Conservation (phyloP, 2,797 vertebrate species). For the Helostoma temminkii region DNA sequence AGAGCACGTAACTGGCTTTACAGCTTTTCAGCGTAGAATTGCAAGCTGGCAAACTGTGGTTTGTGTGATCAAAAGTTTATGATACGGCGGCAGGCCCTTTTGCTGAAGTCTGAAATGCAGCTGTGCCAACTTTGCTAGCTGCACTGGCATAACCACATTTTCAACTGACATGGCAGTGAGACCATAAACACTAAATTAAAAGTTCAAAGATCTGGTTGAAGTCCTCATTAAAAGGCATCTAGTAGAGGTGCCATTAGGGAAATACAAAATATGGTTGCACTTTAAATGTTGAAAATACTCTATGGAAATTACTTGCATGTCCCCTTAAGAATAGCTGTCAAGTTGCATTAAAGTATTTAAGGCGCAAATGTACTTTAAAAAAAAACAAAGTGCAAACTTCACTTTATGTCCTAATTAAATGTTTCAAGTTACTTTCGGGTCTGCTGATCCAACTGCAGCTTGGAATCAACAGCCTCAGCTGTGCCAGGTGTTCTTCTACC, state of each 20-base stretch:
- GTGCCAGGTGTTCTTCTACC: slow-evolving; percentile 16
- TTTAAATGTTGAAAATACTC: slow-evolving; percentile 26
- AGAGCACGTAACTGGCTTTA: slow-evolving; percentile 13
- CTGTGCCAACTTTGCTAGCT: background rate
- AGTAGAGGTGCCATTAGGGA: background rate
- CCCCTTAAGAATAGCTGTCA: slow-evolving; percentile 17
- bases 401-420: slow-evolving; percentile 40
- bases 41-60: background rate
- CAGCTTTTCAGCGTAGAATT: background rate
- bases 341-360: slow-evolving; percentile 17
- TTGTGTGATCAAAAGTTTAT: slow-evolving; percentile 3
- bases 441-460: background rate
- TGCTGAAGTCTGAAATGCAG: background rate
- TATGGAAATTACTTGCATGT: background rate
- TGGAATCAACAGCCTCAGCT: slow-evolving; percentile 25
- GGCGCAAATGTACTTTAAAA: slow-evolving; percentile 2
- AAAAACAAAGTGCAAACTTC: slow-evolving; percentile 41
- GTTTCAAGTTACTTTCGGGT: slow-evolving; percentile 39
- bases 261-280: background rate
- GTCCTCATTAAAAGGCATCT: slow-evolving; percentile 2
- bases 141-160: background rate
- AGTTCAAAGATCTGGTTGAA: slow-evolving; percentile 20
- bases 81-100: background rate
- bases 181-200: slow-evolving; percentile 11
- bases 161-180: background rate